Percentiles rank a stretch among this genome's conserved stretches.
Evolutionary conservation across 2,888 invertebrate species (phyloP).

Genomic region (Tenthredo distinguenda): DNA sequence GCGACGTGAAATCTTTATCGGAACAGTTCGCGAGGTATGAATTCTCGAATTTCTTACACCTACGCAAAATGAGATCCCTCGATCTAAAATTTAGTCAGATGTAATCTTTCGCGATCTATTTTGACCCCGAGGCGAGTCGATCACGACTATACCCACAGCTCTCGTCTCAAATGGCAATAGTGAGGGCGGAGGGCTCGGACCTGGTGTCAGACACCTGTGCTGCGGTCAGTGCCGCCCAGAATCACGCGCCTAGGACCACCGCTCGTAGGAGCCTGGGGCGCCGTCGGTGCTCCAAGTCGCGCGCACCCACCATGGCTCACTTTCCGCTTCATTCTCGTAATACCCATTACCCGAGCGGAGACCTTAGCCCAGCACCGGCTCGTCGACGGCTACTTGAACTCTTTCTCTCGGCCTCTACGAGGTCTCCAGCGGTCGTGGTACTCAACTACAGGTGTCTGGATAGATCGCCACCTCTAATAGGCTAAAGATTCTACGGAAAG

Average conservation of each 20-base stretch:
- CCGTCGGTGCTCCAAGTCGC: constrained; percentile 30
- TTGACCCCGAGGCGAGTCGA: not conserved
- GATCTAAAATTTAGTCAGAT: not conserved
- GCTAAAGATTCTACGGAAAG: not conserved
- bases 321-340: constrained; percentile 55
- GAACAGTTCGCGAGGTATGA: not conserved
- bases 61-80: not conserved
- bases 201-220: constrained; percentile 44
- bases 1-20: not conserved
- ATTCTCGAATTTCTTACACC: not conserved
- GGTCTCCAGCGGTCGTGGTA: constrained; percentile 32
- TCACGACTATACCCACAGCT: not conserved
- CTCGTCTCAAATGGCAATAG: constrained; percentile 30
- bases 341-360: constrained; percentile 49
- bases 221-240: constrained; percentile 49
- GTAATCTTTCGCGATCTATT: constrained; percentile 5
- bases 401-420: constrained; percentile 48
- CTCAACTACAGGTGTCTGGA: constrained; percentile 38
- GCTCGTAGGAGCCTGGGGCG: constrained; percentile 21
- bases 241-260: constrained; percentile 18
- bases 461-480: not conserved
- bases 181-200: constrained; percentile 22
- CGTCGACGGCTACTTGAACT: constrained; percentile 62
- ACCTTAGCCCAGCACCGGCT: constrained; percentile 34
- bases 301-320: constrained; percentile 52